A percentile compares a stretch with the other conserved stretches of the same genome.
Evolutionary conservation across 2,113 vertebrate genomes (phyloP).

Genomic region (Thalassarche chlororhynchos): DNA sequence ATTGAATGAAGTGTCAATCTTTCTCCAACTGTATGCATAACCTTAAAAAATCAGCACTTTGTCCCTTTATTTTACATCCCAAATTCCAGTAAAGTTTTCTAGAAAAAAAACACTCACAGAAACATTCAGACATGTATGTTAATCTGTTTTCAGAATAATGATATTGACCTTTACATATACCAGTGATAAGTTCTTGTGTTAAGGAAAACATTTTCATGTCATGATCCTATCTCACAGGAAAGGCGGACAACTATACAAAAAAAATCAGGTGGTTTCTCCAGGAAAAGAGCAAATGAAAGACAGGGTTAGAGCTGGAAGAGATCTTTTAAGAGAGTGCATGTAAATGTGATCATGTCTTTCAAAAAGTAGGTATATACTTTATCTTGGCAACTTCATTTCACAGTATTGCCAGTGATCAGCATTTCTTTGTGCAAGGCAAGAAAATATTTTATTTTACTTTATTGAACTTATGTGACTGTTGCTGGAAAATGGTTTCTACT

Average conservation of each 20-base stretch:
- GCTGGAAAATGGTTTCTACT: background rate
- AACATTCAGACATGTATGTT: background rate
- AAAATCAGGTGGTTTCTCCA: background rate
- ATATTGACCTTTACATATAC: background rate
- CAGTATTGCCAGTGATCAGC: background rate
- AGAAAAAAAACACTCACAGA: background rate
- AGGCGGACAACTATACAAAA: fast-evolving
- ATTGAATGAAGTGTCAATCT: slow-evolving; percentile 35
- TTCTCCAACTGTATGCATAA: background rate
- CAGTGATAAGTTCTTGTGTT: background rate
- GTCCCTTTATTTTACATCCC: background rate
- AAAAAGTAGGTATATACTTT: background rate
- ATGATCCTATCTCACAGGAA: background rate
- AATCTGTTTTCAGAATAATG: background rate
- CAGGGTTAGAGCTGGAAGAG: background rate
- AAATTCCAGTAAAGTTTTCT: background rate
- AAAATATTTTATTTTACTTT: background rate
- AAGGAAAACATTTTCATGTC: background rate
- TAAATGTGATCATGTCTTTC: background rate
- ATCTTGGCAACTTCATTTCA: background rate
- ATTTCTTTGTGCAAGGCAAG: background rate
- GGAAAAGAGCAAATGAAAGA: background rate
- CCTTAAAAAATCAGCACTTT: background rate
- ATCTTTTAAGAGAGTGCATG: background rate
- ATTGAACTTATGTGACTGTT: background rate